Evolutionary conservation across 2,113 vertebrate species (phyloP).

Genomic region (Lophius piscatorius): DNA sequence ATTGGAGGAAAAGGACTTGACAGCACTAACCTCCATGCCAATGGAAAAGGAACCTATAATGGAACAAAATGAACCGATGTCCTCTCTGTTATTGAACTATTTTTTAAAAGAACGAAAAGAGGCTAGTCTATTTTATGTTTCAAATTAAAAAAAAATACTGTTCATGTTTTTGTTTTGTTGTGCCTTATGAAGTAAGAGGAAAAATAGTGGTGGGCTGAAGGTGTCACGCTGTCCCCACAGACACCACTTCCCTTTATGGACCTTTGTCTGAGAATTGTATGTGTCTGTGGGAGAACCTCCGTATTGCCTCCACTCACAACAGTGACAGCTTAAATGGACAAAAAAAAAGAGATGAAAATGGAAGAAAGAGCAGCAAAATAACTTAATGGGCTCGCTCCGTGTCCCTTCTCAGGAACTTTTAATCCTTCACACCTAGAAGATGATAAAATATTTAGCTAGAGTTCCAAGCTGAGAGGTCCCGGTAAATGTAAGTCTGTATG

Average conservation of each 20-base stretch:
- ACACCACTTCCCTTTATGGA: constrained; percentile 18
- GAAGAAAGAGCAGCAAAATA: neutral
- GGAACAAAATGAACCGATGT: no score
- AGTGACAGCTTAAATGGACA: neutral
- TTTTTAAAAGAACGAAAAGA: no score
- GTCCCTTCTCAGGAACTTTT: neutral
- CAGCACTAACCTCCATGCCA: no score
- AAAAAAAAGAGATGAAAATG: neutral
- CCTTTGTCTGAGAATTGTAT: constrained; percentile 59
- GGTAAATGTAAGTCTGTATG: constrained; percentile 8
- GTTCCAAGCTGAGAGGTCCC: constrained; percentile 4
- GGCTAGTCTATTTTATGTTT: no score
- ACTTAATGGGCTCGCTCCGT: neutral
- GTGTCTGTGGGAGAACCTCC: neutral
- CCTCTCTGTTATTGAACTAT: no score
- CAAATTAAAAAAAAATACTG: no score
- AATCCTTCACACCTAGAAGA: constrained; percentile 7
- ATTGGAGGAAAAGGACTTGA: no score
- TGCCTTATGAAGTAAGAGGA: no score
- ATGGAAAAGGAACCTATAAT: no score
- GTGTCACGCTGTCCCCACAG: constrained; percentile 44
- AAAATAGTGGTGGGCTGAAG: constrained; percentile 22
- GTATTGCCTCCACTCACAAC: neutral
- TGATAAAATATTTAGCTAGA: constrained; percentile 25
- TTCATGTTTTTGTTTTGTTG: no score